These are phyloP conservation scores for Apotomis turbidana DNA, from an alignment of 2,888 invertebrate genomes.

Conservation along the genomic window DNA sequence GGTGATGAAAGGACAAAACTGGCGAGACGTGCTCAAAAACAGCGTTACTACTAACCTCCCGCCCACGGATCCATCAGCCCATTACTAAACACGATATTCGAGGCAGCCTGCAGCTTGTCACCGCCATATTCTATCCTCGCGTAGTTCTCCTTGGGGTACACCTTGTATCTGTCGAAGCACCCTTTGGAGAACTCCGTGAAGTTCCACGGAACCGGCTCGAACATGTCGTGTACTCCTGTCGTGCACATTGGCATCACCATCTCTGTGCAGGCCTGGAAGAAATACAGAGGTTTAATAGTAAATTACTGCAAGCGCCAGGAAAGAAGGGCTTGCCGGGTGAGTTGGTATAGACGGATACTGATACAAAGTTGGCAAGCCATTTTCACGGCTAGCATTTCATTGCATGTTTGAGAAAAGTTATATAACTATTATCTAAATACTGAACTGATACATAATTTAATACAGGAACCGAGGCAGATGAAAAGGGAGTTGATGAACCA, in stretches of 20 bases:
- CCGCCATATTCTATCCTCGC: slow-evolving; percentile 93
- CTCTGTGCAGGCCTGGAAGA: slow-evolving; percentile 93
- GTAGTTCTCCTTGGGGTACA: slow-evolving; percentile 86
- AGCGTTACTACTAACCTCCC: slow-evolving; percentile 80
- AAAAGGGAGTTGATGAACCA: neutral
- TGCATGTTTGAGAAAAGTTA: no score
- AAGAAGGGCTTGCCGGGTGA: no score
- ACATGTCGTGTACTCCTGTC: slow-evolving; percentile 91
- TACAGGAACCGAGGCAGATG: neutral
- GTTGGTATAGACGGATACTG: no score
- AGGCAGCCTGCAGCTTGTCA: slow-evolving; percentile 85
- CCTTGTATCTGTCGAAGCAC: slow-evolving; percentile 88
- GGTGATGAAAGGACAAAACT: no score
- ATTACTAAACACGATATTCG: slow-evolving; percentile 92
- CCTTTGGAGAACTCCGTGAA: slow-evolving; percentile 84
- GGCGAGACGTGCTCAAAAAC: neutral
- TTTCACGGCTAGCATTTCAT: no score
- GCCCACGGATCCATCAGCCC: slow-evolving; percentile 95
- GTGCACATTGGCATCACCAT: slow-evolving; percentile 98
- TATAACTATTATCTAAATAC: no score
- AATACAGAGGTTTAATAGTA: neutral
- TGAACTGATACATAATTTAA: no score
- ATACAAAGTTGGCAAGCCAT: no score
- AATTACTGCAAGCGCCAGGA: no score
- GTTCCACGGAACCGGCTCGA: slow-evolving; percentile 90